Evolutionary conservation across 2,113 vertebrate species (phyloP), one percentile per base, ranked within the genome.

Genomic region (Misgurnus anguillicaudatus): DNA sequence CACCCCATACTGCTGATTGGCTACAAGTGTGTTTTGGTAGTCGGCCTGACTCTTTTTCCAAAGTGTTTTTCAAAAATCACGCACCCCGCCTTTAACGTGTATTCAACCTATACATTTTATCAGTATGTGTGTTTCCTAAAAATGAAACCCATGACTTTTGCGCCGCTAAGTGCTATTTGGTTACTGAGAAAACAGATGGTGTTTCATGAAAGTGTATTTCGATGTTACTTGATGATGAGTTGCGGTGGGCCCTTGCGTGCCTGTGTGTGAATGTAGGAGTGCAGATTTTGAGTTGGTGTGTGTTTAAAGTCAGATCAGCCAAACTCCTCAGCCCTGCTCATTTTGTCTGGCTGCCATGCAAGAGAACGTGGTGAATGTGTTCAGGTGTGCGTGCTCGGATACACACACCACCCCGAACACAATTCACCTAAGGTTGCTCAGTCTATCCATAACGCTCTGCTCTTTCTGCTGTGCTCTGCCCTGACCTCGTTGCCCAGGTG

Each of bases 401-500:
- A 64, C 69, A 86, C 65, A 83, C 79, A 75, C 58, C 53, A 38
- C n/a, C 17, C 31, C 73, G 76, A 9, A 80, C 86, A 79, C 55
- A 58, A 51, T 64, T 77, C 63, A 78, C 41, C 14, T 9, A 21
- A 48, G 68, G 21, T 19, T 41, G 36, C 19, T 45, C 47, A 73
- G 53, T 58, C 38, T 77, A 21, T 80, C 57, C 82, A 84, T 92
- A 92, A 93, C 60, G 80, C 83, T 87, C 51, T 86, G 89, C 90
- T 92, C 64, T 92, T 83, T 88, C 66, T 88, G 87, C 87, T 91
- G 86, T 90, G 86, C 86, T 79, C 82, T 80, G 70, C 90, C 89
- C 88, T 86, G 82, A 87, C 88, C 89, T 85, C 31, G 85, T 89
- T 88, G 88, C 89, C 89, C 89, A 94, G 93, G 91, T 91, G 91